phyloP scores from a whole-genome alignment of 92 coral and sea anemone species.

The Zoanthus sansibaricus region DNA sequence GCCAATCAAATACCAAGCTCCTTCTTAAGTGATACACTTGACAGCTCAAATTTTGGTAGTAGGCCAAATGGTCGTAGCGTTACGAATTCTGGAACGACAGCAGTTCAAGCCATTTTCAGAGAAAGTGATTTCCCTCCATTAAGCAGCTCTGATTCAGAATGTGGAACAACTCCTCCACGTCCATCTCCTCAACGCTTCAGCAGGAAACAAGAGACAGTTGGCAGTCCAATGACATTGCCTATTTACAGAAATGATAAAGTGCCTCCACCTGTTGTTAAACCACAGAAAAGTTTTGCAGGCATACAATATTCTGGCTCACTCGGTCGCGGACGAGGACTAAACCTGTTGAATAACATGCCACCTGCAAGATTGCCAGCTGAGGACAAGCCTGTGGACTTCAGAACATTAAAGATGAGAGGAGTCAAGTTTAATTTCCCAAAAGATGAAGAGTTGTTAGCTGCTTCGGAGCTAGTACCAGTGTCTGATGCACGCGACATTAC shows the following conservation, averaged over 20 bases:
- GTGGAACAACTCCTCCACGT: slow-evolving; percentile 64
- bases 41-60: slow-evolving; percentile 4
- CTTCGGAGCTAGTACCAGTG: slow-evolving; percentile 73
- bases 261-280: neutral
- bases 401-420: slow-evolving; percentile 29
- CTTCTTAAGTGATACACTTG: slow-evolving; percentile 3
- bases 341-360: slow-evolving; percentile 78
- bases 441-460: slow-evolving; percentile 83
- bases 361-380: slow-evolving; percentile 77
- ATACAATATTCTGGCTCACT: slow-evolving; percentile 55
- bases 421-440: slow-evolving; percentile 69
- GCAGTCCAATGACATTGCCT: neutral
- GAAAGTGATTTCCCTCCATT: slow-evolving; percentile 92
- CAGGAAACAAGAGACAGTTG: slow-evolving; percentile 3
- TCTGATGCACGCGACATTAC: slow-evolving; percentile 55
- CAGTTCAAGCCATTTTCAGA: slow-evolving; percentile 55
- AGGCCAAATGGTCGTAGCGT: slow-evolving; percentile 9
- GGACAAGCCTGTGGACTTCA: slow-evolving; percentile 43
- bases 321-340: slow-evolving; percentile 96
- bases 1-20: neutral
- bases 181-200: slow-evolving; percentile 15
- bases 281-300: slow-evolving; percentile 22
- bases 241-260: neutral
- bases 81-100: slow-evolving; percentile 1
- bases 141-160: slow-evolving; percentile 86